Evolutionary conservation across 30 jellyfish, hydroid and myxozoan species (phyloP), one percentile per base, ranked within the genome.

Genomic region (Rhopilema esculentum): DNA sequence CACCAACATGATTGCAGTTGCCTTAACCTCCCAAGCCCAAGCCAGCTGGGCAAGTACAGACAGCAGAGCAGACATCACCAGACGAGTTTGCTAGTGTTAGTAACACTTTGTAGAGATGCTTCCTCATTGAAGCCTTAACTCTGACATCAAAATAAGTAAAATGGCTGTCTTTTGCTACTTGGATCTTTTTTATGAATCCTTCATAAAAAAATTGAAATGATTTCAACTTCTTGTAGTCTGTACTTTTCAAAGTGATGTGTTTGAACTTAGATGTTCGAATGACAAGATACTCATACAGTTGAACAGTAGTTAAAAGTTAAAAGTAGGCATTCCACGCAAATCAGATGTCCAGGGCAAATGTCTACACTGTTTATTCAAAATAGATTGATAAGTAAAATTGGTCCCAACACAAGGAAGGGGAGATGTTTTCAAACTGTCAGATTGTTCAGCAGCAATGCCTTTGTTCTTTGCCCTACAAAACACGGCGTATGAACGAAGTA

Each of bases 1-100:
- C 90, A 27, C 89, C 89, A 9, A 71, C 82, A 72, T 71, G 91
- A 63, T 57, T 84, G 75, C 91, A 84, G 75, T 75, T 40, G 25
- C 93, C 82, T 72, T 9, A 84, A 27, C 91, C 89, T 27, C 93
- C 86, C 19, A 72, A 27, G 49, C 91, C 91, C 75, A 62, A 28
- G 40, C 89, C 91, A 71, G 93, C 89, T 23, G 89, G 89, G 75
- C 92, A 83, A 24, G 86, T 30, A 69, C 92, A 83, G 48, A 89
- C 93, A 72, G 93, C 93, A 70, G 93, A 72, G 33, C 71, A 70
- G 71, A 30, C 92, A 84, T 84, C 82, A 49, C 93, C 91, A 70
- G 79, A 61, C 8, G 19, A 2, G 49, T 72, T 19, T 6, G n/a
- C 24, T 23, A 73, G 91, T 0, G 48, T 84, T 21, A 84, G 61